Percentiles rank a stretch among this genome's conserved stretches.
Conservation (phyloP, 1,140 invertebrate genomes). For the Telenomus remus region DNA sequence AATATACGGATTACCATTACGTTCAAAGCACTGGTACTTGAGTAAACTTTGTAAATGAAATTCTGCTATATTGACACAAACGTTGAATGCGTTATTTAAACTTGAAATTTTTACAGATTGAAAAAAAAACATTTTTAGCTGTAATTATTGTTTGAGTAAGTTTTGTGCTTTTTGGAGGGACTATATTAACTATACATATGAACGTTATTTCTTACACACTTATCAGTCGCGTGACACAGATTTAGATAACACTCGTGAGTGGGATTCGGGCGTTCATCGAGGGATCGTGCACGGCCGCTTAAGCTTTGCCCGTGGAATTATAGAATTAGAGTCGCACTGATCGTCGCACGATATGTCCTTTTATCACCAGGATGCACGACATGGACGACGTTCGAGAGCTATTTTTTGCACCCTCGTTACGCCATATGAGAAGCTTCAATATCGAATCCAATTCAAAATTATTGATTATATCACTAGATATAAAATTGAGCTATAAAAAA, state of each 20-base stretch:
- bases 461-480: constrained; percentile 27
- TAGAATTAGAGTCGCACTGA: constrained; percentile 65
- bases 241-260: constrained; percentile 64
- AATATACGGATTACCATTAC: neutral
- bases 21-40: neutral
- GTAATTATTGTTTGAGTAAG: too few relatives aligned
- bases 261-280: constrained; percentile 46
- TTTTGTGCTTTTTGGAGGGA: too few relatives aligned
- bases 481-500: constrained; percentile 17
- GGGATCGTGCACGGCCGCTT: constrained; percentile 38
- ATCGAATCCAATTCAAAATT: constrained; percentile 42
- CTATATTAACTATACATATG: too few relatives aligned
- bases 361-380: constrained; percentile 60
- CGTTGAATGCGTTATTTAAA: too few relatives aligned
- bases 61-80: too few relatives aligned
- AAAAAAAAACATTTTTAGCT: too few relatives aligned
- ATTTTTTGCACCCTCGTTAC: constrained; percentile 42
- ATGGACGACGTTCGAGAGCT: constrained; percentile 32
- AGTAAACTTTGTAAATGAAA: too few relatives aligned
- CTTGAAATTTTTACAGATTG: too few relatives aligned
- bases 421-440: constrained; percentile 51
- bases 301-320: constrained; percentile 63
- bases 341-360: constrained; percentile 63
- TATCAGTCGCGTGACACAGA: constrained; percentile 64
- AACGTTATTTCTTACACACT: constrained; percentile 37